A percentile compares a stretch with the other conserved stretches of the same genome.
Evolutionary conservation across 2,888 invertebrate genomes (phyloP).

Genomic region (Hypomecis punctinalis): DNA sequence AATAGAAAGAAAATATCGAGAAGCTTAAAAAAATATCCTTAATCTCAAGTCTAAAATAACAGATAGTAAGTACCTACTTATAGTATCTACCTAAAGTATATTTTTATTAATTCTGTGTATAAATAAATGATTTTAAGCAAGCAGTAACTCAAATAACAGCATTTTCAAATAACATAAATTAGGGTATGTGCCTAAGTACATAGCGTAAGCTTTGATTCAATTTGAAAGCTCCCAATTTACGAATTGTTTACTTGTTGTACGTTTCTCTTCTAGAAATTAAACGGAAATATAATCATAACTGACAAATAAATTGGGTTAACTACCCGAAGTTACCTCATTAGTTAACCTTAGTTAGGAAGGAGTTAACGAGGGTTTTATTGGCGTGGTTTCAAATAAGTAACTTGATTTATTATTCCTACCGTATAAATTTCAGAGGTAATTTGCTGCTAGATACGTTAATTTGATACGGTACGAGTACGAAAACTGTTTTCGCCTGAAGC

Average conservation of each 20-base stretch:
- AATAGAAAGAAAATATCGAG: too few relatives aligned
- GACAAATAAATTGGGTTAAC: conserved; percentile 49
- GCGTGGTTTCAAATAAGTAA: conserved; percentile 39
- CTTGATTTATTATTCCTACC: conserved; percentile 34
- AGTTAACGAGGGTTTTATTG: conserved; percentile 51
- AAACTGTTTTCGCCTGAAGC: too few relatives aligned
- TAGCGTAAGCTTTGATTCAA: conserved; percentile 15
- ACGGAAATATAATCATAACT: conserved; percentile 44
- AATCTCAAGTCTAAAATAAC: too few relatives aligned
- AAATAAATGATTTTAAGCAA: too few relatives aligned
- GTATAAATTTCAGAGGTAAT: conserved; percentile 18
- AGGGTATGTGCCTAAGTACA: too few relatives aligned
- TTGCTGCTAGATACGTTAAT: not conserved
- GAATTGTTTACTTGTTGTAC: conserved; percentile 28
- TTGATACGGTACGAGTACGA: too few relatives aligned
- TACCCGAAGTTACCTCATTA: conserved; percentile 7
- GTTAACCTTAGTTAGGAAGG: conserved; percentile 46
- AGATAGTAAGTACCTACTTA: too few relatives aligned
- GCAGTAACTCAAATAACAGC: too few relatives aligned
- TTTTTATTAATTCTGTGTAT: too few relatives aligned
- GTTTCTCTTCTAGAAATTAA: conserved; percentile 33
- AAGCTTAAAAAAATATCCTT: too few relatives aligned
- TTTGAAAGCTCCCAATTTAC: conserved; percentile 25
- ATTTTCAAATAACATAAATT: too few relatives aligned
- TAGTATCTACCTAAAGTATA: too few relatives aligned